Conservation (phyloP, 2,797 vertebrate species). For the Argyrosomus regius region DNA sequence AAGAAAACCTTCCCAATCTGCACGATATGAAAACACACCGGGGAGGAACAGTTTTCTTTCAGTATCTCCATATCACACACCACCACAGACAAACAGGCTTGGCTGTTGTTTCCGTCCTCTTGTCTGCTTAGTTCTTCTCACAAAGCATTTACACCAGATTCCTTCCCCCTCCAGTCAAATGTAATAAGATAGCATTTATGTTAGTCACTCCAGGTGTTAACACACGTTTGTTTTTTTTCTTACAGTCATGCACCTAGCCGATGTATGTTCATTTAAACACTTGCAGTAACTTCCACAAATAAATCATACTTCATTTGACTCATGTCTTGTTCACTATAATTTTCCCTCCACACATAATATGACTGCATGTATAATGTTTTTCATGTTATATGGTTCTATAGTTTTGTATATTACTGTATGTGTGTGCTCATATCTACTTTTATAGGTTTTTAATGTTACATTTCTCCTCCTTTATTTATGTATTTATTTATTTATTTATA, state of each 20-base stretch:
- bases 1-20: slow-evolving; percentile 78
- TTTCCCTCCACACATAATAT: not conserved
- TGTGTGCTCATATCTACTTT: not conserved
- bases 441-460: not conserved
- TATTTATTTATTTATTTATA: too few relatives aligned
- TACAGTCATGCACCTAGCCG: not conserved
- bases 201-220: slow-evolving; percentile 46
- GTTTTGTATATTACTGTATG: not conserved
- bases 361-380: too few relatives aligned
- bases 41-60: slow-evolving; percentile 71
- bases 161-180: slow-evolving; percentile 33
- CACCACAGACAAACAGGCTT: slow-evolving; percentile 53
- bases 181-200: slow-evolving; percentile 42
- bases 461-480: not conserved
- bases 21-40: slow-evolving; percentile 77
- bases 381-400: not conserved
- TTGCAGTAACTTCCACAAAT: not conserved
- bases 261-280: slow-evolving; percentile 1
- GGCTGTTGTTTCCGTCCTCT: slow-evolving; percentile 26
- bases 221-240: not conserved
- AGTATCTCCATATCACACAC: slow-evolving; percentile 70
- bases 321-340: not conserved
- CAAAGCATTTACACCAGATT: slow-evolving; percentile 53
- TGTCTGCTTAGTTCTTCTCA: slow-evolving; percentile 39
- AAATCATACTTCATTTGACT: not conserved